phyloP scores from a whole-genome alignment of 2,797 vertebrate genomes.

The Mormyrops attenuatus region DNA sequence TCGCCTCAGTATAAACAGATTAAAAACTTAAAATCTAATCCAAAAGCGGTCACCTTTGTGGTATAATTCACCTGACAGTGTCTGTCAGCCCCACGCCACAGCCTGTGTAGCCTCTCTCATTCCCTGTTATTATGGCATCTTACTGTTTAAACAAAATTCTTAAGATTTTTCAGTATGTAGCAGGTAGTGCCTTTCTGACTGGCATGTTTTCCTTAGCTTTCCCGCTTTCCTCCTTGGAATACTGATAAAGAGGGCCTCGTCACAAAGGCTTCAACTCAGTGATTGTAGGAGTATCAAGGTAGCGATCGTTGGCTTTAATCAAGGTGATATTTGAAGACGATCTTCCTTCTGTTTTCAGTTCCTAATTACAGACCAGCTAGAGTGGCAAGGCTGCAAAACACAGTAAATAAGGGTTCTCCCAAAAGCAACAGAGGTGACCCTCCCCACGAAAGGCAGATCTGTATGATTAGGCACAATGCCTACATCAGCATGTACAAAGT shows the following conservation, averaged over 20 bases:
- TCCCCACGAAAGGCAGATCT: background rate
- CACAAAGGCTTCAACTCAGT: background rate
- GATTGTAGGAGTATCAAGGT: background rate
- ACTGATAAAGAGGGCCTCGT: background rate
- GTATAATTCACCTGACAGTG: background rate
- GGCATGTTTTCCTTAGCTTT: background rate
- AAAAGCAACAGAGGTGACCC: background rate
- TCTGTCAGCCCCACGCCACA: background rate
- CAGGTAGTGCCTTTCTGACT: background rate
- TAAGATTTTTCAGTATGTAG: background rate
- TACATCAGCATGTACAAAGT: background rate
- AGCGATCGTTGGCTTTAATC: background rate
- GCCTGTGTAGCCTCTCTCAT: background rate
- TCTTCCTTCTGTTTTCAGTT: background rate
- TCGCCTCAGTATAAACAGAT: background rate
- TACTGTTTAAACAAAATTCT: background rate
- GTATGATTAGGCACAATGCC: background rate
- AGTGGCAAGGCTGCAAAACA: background rate
- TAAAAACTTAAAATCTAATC: slow-evolving; percentile 2
- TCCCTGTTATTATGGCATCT: background rate
- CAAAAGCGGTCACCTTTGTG: background rate
- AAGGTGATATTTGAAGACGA: background rate
- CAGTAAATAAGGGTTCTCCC: background rate
- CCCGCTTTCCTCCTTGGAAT: background rate
- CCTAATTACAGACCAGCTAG: background rate